Base-by-base conservation (phyloP, 2,888 invertebrate genomes). In the Macaria liturata region DNA sequence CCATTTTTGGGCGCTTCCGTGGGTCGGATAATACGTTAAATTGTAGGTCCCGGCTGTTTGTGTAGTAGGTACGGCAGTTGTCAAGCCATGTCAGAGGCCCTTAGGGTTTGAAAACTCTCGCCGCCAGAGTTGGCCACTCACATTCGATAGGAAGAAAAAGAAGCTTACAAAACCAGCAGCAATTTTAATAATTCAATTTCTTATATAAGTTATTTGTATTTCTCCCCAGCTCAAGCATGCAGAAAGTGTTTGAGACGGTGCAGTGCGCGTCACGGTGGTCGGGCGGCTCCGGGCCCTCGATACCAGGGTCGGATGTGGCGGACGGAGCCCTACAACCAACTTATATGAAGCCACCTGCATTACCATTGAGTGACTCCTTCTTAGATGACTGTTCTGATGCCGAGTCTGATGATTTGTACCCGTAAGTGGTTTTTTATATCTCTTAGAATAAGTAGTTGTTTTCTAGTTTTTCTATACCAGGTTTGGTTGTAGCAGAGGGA, bases 211-310 rank as follows among this genome's bases (percentile, higher is more conserved):
- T n/a, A 32, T 32, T 42, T 51, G 34, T 34, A 4, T 20, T 7
- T 56, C n/a, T 52, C 4, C 59, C 84, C 86, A 96, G 96, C 73
- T 95, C 95, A 57, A 95, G 96, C 71, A 97, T 96, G 88, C 96
- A 96, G 81, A 96, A 96, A 83, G 96, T 97, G 59, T 98, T 98
- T 84, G 98, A 98, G 76, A 98, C 98, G 1, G 98, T 98, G 67
- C 94, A 96, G 65, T 96, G 95, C 78, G 97, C 96, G 57, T 95
- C 95, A 37, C 95, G 94, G 0, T 91, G 90, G 90, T 90, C 90
- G 37, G 86, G 81, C 51, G 86, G 86, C 78, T 88, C 90, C 31
- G 89, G 80, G 34, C 81, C 80, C 31, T 91, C 90, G 30, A 66
- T 89, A 42, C 71, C 86, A 50, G 87, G 88, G 45, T 88, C 90